Base-by-base conservation (phyloP, 2,888 invertebrate species). In the Hypena proboscidalis region DNA sequence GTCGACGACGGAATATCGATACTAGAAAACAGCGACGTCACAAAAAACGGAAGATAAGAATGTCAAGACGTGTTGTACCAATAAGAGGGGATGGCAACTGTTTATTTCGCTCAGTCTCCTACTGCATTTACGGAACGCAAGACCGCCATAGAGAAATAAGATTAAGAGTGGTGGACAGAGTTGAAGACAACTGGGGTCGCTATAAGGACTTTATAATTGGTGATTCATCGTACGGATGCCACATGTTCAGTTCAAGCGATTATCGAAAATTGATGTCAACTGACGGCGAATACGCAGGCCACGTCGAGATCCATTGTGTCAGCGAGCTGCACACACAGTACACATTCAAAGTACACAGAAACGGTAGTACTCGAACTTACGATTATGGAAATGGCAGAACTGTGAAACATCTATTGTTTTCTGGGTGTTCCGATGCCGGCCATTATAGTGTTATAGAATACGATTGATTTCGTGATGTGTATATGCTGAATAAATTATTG, bases 151-250 rank as follows among this genome's bases (percentile, higher is more conserved):
- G 85, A 27, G 86, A 88, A 36, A 79, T 89, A 22, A 67, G 89
- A 3, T 35, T 78, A 27, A 56, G 65, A 9, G 86, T 80, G 0
- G 85, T 89, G 1, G 80, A 85, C 0, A 61, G 79, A n/a, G 80
- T 89, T 2, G 79, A 82, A 2, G 62, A 68, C 7, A 77, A 86
- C 52, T 89, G 88, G 89, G 49, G 67, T 26, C 66, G 82, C 25
- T 89, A 88, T 50, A 88, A 83, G 45, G 84, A 89, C 45, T 89
- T 88, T 38, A 85, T 89, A 17, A 82, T 89, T 23, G 87, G 88
- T 0, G 89, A 88, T 57, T 67, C 67, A 0, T 89, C 89, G 2
- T 88, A 89, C 56, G 81, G 85, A 0, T 44, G 55, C 1, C 41
- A 53, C 2, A 76, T 88, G 49, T 47, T 52, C 4, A 62, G 42